Evolutionary conservation across 1,140 invertebrate genomes (phyloP).

Genomic region (Lutraria rhynchaena): DNA sequence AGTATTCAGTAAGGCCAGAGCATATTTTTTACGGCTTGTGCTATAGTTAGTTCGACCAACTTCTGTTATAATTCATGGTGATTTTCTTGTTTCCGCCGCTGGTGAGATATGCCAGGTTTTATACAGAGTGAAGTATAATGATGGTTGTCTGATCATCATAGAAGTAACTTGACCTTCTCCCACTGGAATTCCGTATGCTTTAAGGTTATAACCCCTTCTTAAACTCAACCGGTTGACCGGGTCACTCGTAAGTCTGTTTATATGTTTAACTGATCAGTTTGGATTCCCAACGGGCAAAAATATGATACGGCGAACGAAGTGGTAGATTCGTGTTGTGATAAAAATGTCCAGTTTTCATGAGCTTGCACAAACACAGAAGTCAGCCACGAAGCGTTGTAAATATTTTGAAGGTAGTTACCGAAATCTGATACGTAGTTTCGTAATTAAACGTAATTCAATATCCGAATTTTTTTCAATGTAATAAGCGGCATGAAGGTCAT

Average conservation of each 20-base stretch:
- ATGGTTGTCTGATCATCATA: background rate
- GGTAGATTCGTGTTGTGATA: constrained; percentile 31
- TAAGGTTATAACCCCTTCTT: constrained; percentile 31
- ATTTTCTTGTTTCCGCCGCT: no score
- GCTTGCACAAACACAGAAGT: constrained; percentile 31
- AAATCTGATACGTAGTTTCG: constrained; percentile 22
- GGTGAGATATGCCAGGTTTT: no score
- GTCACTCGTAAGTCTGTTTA: constrained; percentile 36
- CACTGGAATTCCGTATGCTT: constrained; percentile 11
- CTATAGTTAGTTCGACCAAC: no score
- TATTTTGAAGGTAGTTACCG: constrained; percentile 23
- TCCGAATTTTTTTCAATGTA: constrained; percentile 1
- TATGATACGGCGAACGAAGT: constrained; percentile 18
- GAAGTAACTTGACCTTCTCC: constrained; percentile 34
- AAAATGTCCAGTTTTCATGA: constrained; percentile 8
- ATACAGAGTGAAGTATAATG: no score
- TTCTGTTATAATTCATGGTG: no score
- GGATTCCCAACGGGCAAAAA: constrained; percentile 39
- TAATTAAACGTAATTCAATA: constrained; percentile 40
- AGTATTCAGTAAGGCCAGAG: no score
- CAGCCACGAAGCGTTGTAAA: background rate
- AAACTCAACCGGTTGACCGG: constrained; percentile 13
- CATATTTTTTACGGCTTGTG: no score
- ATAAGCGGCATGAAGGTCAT: constrained; percentile 35
- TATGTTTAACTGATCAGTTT: constrained; percentile 29